Evolutionary conservation across 2,888 invertebrate species (phyloP).

Genomic region (Hemicrepidius hirtus): DNA sequence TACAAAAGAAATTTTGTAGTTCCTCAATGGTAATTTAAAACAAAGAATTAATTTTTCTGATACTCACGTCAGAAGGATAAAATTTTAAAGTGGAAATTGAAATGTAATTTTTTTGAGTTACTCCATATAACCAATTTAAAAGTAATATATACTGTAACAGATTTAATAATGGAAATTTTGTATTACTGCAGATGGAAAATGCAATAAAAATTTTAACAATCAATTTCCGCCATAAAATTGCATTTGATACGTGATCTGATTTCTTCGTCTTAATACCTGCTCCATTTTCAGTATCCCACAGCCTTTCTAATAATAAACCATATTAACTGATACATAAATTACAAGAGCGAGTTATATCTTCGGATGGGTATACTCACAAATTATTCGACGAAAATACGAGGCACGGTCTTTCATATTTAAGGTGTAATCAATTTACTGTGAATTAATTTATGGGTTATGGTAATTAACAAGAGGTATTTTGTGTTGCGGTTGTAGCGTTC

Average conservation of each 20-base stretch:
- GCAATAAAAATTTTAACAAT: background rate
- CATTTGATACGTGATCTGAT: conserved; percentile 10
- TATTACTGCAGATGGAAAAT: background rate
- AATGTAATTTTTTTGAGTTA: no score
- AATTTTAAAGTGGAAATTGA: no score
- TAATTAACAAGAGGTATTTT: conserved; percentile 55
- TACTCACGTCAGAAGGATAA: no score
- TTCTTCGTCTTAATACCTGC: background rate
- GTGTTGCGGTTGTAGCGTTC: conserved; percentile 37
- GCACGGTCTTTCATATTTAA: conserved; percentile 50
- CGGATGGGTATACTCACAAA: conserved; percentile 37
- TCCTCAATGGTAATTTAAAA: no score
- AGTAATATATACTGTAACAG: no score
- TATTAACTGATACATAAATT: conserved; percentile 31
- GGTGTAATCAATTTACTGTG: conserved; percentile 52
- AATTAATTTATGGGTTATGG: conserved; percentile 57
- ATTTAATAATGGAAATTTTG: no score
- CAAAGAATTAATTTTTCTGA: no score
- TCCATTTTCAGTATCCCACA: conserved; percentile 7
- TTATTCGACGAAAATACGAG: conserved; percentile 42
- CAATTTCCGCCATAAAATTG: conserved; percentile 6
- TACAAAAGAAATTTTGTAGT: no score
- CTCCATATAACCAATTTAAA: no score
- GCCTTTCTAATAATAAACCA: conserved; percentile 26
- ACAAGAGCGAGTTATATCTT: conserved; percentile 29